Percentiles rank a stretch among this genome's conserved stretches.
Evolutionary conservation across 2,113 vertebrate species (phyloP).

Genomic region (Pangasianodon hypophthalmus): DNA sequence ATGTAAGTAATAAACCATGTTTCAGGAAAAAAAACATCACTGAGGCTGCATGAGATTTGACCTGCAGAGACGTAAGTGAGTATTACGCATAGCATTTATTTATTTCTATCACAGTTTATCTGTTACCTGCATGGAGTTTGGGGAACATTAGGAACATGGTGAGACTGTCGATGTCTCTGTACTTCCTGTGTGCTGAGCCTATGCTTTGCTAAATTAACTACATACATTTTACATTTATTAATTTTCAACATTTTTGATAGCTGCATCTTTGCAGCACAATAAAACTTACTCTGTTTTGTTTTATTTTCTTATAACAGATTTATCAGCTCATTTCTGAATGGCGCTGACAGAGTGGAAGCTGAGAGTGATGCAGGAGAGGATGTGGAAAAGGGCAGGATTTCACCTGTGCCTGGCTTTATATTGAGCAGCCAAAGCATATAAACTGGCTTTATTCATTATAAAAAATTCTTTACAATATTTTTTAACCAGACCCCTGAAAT

Average conservation of each 20-base stretch:
- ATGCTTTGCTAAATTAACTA: not conserved
- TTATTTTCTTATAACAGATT: constrained; percentile 24
- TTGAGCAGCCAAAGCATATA: constrained; percentile 43
- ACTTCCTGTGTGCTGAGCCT: not conserved
- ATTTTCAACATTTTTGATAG: not conserved
- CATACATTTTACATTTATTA: not conserved
- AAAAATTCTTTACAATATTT: constrained; percentile 51
- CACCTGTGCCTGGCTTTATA: constrained; percentile 35
- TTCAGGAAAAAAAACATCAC: not conserved
- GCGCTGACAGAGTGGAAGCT: not conserved
- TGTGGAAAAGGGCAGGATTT: not conserved
- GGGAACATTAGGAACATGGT: not conserved
- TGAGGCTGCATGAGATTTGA: not conserved
- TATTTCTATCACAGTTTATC: not conserved
- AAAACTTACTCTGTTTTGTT: not conserved
- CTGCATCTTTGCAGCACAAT: not conserved
- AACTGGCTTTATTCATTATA: constrained; percentile 31
- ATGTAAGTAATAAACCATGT: not conserved
- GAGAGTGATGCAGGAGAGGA: constrained; percentile 10
- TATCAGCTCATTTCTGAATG: not conserved
- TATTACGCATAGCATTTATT: not conserved
- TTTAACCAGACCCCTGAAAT: constrained; percentile 33
- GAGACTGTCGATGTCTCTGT: not conserved
- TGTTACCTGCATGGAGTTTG: not conserved
- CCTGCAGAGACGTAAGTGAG: not conserved